Base-by-base conservation (phyloP, 2,113 vertebrate genomes). In the Plecotus auritus region DNA sequence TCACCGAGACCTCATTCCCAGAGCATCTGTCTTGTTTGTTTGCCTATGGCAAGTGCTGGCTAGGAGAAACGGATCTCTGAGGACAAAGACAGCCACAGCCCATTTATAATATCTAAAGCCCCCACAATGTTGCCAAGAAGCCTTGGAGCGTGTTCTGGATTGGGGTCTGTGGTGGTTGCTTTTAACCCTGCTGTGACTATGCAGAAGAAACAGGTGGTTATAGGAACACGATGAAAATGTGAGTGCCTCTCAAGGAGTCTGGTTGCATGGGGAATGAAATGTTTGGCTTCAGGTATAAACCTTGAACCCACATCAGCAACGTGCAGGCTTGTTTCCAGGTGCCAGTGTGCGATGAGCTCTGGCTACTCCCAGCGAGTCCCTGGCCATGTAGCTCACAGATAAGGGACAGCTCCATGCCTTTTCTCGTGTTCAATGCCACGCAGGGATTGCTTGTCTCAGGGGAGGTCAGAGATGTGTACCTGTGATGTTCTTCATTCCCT, bases 191-290 rank as follows among this genome's bases (percentile, higher is more conserved):
- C 56, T 16, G 45, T 14, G 49, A 70, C 67, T 95, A 80, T 42
- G 14, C 5, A 93, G 69, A 96, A 88, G 32, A 51, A 70, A 69
- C 11, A 49, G n/a, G 59, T 45, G 35, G 32, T 84, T 94, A 94
- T 89, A 45, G 67, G 88, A 83, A 90, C 42, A 40, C 1, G 54
- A 26, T 85, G 67, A 95, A 98, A 98, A 95, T 64, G 73, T 85
- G 96, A 97, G 74, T 70, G 82, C 77, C 84, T 96, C 90, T 95
- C 96, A 94, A 96, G 97, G 97, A 11, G 1, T 67, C 87, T 97
- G 93, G 96, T 96, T 97, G 95, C 51, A 94, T 77, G 56, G 81
- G 69, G 94, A 97, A 97, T 98, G 96, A 96, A 97, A 97, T 95
- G 88, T 82, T 93, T 96, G 92, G 90, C 35, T 97, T 97, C 96